Conservation (phyloP, 2,888 invertebrate genomes). For the Embidobia sp. region DNA sequence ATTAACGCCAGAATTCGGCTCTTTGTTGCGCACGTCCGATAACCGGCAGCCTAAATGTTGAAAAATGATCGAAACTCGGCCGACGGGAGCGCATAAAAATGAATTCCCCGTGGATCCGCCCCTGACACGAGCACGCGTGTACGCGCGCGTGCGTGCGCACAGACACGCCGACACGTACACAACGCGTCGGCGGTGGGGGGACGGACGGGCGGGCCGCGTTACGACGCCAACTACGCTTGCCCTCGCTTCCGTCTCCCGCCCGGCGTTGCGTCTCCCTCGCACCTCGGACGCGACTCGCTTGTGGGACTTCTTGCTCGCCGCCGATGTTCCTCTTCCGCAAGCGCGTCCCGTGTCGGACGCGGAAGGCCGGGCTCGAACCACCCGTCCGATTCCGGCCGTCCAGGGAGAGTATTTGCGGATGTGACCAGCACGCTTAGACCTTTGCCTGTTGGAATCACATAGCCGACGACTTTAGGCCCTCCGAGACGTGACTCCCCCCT, state of each 20-base stretch:
- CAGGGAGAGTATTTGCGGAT: slow-evolving; percentile 45
- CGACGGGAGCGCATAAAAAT: slow-evolving; percentile 24
- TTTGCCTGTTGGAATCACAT: slow-evolving; percentile 61
- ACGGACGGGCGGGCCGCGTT: slow-evolving; percentile 55
- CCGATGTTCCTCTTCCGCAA: slow-evolving; percentile 62
- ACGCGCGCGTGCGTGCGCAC: slow-evolving; percentile 59
- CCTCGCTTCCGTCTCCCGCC: slow-evolving; percentile 34
- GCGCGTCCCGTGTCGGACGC: slow-evolving; percentile 53
- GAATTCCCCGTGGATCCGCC: slow-evolving; percentile 64
- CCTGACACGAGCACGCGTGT: slow-evolving; percentile 66
- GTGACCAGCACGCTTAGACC: slow-evolving; percentile 48
- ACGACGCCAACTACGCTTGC: slow-evolving; percentile 48
- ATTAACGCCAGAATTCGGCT: background rate
- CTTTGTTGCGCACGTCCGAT: slow-evolving; percentile 20
- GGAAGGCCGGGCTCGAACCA: slow-evolving; percentile 29
- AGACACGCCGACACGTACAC: slow-evolving; percentile 44
- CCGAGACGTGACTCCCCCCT: slow-evolving; percentile 41
- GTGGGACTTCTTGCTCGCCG: slow-evolving; percentile 45
- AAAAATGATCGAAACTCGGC: slow-evolving; percentile 23
- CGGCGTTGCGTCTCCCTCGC: slow-evolving; percentile 35
- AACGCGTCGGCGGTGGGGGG: slow-evolving; percentile 57
- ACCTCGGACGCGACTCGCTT: slow-evolving; percentile 47
- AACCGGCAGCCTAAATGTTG: slow-evolving; percentile 16
- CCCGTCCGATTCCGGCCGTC: slow-evolving; percentile 25
- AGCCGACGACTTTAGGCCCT: slow-evolving; percentile 44